Base-by-base conservation (phyloP, 1,140 invertebrate species). In the Pseudomyrmex concolor region DNA sequence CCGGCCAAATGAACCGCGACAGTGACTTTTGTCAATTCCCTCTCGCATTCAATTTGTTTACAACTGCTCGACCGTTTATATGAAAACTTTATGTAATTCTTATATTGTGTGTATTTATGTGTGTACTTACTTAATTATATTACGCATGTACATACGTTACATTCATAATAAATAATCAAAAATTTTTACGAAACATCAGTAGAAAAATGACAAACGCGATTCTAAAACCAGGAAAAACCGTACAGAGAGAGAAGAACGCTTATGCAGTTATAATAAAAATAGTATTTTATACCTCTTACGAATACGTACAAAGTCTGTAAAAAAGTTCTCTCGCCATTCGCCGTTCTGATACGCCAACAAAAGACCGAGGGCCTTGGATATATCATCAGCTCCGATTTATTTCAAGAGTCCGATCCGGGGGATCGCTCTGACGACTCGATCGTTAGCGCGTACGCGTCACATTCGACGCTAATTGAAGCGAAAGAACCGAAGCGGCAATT, bases 381-480 rank as follows among this genome's bases (percentile, higher is more conserved):
- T 80, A 80, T 34, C 34, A 80, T 80, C 76, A 80, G 76, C 66
- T 71, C 66, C 66, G 76, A 80, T 80, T 80, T 80, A 80, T 80
- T 80, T 80, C 76, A 80, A 80, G 43, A 71, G 66, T 59, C 76
- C 76, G 64, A 48, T 43, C 25, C 22, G 67, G 19, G 67, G 19
- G 50, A 70, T 80, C 64, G 66, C 43, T 59, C 76, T 25, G 64
- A 78, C 76, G 76, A 78, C 67, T 78, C 76, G 76, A 80, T 80
- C 76, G 66, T 80, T 80, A 80, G 54, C 66, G 76, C 76, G 54
- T 70, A 80, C 60, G 73, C 73, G 73, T 76, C 73, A 76, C 76
- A 80, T 80, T 80, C 76, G 76, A 80, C 66, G 76, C 66, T 80
- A 80, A 80, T 80, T 80, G 76, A 80, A 80, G 66, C 76, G 76